Evolutionary conservation across 2,888 invertebrate species (phyloP).

Genomic region (Leptinotarsa peninsularis): DNA sequence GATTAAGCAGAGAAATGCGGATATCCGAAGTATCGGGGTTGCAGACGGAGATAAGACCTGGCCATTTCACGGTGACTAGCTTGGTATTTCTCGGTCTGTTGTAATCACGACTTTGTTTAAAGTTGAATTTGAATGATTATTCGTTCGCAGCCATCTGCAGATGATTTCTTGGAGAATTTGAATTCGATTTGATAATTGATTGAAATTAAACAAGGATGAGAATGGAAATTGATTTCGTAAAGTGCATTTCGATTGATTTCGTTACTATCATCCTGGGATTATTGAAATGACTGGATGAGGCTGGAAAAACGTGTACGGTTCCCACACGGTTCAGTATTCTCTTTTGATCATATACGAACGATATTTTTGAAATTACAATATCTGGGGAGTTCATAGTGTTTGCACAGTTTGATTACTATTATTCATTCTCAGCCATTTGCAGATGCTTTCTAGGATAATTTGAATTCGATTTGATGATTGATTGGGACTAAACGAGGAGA

Average conservation of each 20-base stretch:
- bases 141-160: conserved; percentile 31
- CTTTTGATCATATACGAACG: too few species aligned
- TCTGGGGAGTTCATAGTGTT: too few species aligned
- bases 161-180: conserved; percentile 20
- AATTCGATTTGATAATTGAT: conserved; percentile 22
- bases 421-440: too few species aligned
- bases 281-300: background rate
- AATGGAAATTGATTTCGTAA: background rate
- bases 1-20: conserved; percentile 55
- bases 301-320: background rate
- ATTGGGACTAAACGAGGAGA: too few species aligned
- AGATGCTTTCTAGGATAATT: too few species aligned
- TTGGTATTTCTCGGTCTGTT: conserved; percentile 44
- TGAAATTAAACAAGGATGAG: background rate
- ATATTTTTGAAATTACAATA: too few species aligned
- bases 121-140: conserved; percentile 40
- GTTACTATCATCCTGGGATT: background rate
- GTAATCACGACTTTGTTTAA: conserved; percentile 41
- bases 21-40: conserved; percentile 50
- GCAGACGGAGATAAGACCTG: conserved; percentile 42
- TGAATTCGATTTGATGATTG: too few species aligned
- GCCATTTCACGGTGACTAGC: conserved; percentile 51
- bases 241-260: background rate
- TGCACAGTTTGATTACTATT: too few species aligned
- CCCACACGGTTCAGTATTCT: too few species aligned